Evolutionary conservation across 1,140 invertebrate genomes (phyloP).

Genomic region (Apis cerana): DNA sequence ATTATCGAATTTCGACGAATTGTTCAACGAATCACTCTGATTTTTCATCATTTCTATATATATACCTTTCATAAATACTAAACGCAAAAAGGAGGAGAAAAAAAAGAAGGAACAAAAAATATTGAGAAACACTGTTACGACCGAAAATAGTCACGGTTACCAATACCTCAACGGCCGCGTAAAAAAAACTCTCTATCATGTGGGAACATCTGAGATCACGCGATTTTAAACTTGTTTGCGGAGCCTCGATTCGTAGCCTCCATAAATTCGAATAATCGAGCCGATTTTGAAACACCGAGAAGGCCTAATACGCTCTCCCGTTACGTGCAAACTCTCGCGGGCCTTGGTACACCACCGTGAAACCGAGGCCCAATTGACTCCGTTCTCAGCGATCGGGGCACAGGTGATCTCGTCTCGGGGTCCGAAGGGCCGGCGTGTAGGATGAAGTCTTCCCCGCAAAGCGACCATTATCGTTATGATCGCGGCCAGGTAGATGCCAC

Average conservation of each 20-base stretch:
- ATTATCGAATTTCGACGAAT: no score
- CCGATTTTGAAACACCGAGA: not conserved
- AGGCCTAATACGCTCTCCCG: not conserved
- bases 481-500: constrained; percentile 74
- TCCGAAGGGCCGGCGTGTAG: constrained; percentile 49
- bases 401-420: not conserved
- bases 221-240: not conserved
- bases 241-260: not conserved
- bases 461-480: constrained; percentile 76
- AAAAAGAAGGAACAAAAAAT: no score
- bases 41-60: no score
- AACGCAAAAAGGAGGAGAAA: no score
- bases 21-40: no score
- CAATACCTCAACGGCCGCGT: not conserved
- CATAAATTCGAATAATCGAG: not conserved
- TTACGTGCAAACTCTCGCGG: not conserved
- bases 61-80: no score
- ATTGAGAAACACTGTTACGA: no score
- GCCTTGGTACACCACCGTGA: not conserved
- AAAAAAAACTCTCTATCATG: not conserved
- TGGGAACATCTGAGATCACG: not conserved
- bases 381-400: not conserved
- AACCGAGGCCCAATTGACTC: not conserved
- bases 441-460: constrained; percentile 75
- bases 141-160: not conserved